phyloP scores from a whole-genome alignment of 2,888 invertebrate species.

The Temnothorax unifasciatus region DNA sequence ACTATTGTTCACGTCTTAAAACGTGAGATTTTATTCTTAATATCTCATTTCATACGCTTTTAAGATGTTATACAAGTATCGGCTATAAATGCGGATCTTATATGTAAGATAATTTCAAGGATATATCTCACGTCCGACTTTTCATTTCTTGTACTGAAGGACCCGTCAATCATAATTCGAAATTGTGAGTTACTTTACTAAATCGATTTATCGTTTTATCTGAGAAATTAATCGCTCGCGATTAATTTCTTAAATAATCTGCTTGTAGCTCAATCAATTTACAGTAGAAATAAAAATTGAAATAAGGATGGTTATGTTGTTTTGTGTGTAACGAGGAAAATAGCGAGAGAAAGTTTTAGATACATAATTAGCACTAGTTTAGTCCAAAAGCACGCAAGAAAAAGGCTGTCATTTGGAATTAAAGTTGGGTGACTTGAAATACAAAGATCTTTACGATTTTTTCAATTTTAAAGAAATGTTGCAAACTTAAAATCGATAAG shows the following conservation, averaged over 20 bases:
- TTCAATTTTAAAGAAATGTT: background rate
- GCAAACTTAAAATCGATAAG: background rate
- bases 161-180: background rate
- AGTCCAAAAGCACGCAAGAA: background rate
- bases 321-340: background rate
- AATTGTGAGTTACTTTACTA: background rate
- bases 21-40: background rate
- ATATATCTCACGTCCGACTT: conserved; percentile 50
- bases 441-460: background rate
- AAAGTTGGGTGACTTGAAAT: background rate
- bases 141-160: conserved; percentile 2
- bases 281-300: background rate
- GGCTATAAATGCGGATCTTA: conserved; percentile 14
- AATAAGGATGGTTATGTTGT: background rate
- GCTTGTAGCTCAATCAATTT: background rate
- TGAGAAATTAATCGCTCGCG: background rate
- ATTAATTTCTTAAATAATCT: background rate
- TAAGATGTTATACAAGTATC: background rate
- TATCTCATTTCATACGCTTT: background rate
- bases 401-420: background rate
- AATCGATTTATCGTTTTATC: background rate
- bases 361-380: background rate
- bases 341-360: background rate
- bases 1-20: background rate
- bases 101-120: conserved; percentile 60